A percentile compares a stretch with the other conserved stretches of the same genome.
These are phyloP conservation scores for Luffia ferchaultella DNA, from an alignment of 2,888 invertebrate species.

Conservation along the genomic window DNA sequence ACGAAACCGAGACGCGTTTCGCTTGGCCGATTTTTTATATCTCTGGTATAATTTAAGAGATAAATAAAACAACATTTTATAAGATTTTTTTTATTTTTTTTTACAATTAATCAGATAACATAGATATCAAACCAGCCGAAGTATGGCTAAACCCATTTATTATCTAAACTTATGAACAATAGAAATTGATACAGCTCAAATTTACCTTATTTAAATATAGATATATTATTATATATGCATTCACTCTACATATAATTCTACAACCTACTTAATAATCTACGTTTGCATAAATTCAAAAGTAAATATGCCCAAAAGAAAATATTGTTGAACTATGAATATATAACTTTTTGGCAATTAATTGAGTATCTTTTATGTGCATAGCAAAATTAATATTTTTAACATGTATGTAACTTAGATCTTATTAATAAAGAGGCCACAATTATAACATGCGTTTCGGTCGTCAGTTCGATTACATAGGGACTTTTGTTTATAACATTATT, in stretches of 20 bases:
- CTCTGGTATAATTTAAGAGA: slow-evolving; percentile 11
- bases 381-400: slow-evolving; percentile 63
- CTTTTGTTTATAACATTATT: slow-evolving; percentile 59
- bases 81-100: slow-evolving; percentile 50
- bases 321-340: slow-evolving; percentile 67
- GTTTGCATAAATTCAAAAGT: slow-evolving; percentile 65
- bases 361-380: slow-evolving; percentile 69
- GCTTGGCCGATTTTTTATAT: too few species aligned
- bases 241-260: slow-evolving; percentile 64
- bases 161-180: slow-evolving; percentile 67
- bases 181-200: slow-evolving; percentile 67
- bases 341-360: slow-evolving; percentile 69
- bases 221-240: slow-evolving; percentile 64
- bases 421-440: slow-evolving; percentile 66
- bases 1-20: too few species aligned
- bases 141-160: slow-evolving; percentile 67
- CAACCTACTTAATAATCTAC: slow-evolving; percentile 65
- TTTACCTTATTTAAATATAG: slow-evolving; percentile 62
- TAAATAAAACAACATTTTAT: slow-evolving; percentile 46
- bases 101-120: slow-evolving; percentile 67
- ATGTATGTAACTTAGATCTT: slow-evolving; percentile 67
- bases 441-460: slow-evolving; percentile 65
- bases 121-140: slow-evolving; percentile 67
- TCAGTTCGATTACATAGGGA: slow-evolving; percentile 67
- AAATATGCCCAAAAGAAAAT: slow-evolving; percentile 66